phyloP scores from a whole-genome alignment of 2,113 vertebrate genomes.

The Leiothrix lutea region DNA sequence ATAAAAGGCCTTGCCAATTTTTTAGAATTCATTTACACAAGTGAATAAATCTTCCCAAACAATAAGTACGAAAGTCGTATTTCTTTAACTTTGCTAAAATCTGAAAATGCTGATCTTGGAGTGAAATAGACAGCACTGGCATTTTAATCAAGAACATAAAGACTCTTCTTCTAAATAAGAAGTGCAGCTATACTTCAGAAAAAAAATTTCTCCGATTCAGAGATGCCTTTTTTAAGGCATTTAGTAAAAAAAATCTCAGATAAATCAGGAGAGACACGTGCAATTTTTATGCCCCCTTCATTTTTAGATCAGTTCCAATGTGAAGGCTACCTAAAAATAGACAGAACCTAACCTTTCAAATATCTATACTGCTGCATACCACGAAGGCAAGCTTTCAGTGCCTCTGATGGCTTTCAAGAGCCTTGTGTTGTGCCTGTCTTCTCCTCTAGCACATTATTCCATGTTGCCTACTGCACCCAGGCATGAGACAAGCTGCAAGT shows the following conservation, averaged over 20 bases:
- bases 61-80: conserved; percentile 61
- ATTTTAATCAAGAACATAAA: conserved; percentile 52
- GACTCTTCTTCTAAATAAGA: conserved; percentile 18
- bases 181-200: not conserved
- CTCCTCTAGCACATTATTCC: not conserved
- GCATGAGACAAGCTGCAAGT: not conserved
- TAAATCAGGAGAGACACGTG: not conserved
- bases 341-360: conserved; percentile 63
- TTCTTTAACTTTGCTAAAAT: conserved; percentile 64
- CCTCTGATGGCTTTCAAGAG: conserved; percentile 50
- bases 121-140: conserved; percentile 19
- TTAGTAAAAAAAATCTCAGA: conserved; percentile 44
- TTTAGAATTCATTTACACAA: conserved; percentile 65
- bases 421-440: conserved; percentile 24
- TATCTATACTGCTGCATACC: conserved; percentile 54
- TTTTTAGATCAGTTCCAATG: conserved; percentile 55
- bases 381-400: conserved; percentile 15
- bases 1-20: conserved; percentile 60
- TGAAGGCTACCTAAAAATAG: conserved; percentile 74
- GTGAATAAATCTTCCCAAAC: conserved; percentile 68
- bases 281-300: conserved; percentile 56
- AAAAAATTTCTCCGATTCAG: not conserved
- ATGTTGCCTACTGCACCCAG: not conserved
- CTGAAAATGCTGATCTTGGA: conserved; percentile 61
- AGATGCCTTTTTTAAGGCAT: not conserved